Conservation (phyloP, 2,113 vertebrate genomes). For the Tachycineta bicolor region DNA sequence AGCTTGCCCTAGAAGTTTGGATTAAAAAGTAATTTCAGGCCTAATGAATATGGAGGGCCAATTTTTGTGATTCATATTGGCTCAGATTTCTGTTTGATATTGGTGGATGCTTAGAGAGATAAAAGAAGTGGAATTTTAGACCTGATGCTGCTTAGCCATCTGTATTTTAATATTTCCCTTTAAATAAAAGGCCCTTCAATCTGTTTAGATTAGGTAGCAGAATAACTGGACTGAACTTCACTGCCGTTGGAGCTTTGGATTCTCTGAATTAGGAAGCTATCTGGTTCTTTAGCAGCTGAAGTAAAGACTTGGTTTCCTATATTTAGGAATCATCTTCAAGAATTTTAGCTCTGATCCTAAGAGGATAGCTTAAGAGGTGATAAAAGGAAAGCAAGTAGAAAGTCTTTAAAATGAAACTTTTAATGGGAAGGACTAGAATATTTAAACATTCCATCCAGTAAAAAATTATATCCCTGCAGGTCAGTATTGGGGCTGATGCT, state of each 20-base stretch:
- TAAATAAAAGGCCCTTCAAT: background rate
- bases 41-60: background rate
- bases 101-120: background rate
- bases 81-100: background rate
- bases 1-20: background rate
- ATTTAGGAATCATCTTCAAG: background rate
- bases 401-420: background rate
- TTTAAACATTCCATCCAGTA: background rate
- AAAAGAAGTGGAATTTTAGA: background rate
- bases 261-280: background rate
- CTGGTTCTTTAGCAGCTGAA: background rate
- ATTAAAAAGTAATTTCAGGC: background rate
- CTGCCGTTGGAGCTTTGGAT: background rate
- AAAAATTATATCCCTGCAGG: background rate
- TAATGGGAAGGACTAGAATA: background rate
- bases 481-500: fast-evolving
- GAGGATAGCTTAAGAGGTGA: background rate
- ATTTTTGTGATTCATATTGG: background rate
- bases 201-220: background rate
- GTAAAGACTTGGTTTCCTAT: background rate
- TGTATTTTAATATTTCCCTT: background rate
- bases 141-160: background rate
- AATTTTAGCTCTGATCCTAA: background rate
- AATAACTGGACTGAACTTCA: background rate
- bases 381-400: background rate